Conservation (phyloP, 2,113 vertebrate genomes). For the Macaca nemestrina region DNA sequence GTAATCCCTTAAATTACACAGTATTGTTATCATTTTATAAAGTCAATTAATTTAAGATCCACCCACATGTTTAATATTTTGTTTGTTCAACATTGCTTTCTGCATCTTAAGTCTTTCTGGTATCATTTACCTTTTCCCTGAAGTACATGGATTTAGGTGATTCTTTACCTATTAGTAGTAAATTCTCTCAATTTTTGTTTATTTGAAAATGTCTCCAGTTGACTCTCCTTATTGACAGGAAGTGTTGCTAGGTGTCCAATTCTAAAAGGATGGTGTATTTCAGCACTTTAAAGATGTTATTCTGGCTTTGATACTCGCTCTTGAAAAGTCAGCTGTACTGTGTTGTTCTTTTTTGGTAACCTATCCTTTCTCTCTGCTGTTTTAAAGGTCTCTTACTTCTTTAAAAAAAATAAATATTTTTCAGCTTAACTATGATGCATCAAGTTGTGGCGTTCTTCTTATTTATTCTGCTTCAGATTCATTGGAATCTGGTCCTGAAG, state of each 20-base stretch:
- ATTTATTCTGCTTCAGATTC: neutral
- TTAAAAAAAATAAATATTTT: neutral
- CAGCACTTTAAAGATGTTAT: neutral
- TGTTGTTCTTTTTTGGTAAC: neutral
- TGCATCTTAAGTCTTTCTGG: neutral
- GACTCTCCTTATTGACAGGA: neutral
- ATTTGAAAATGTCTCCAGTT: neutral
- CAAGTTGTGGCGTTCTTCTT: neutral
- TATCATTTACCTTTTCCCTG: neutral
- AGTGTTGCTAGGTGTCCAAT: neutral
- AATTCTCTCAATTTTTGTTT: neutral
- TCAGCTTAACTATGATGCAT: neutral
- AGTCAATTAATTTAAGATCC: neutral
- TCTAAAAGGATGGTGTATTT: neutral
- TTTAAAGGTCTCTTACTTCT: neutral
- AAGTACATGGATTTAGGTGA: neutral
- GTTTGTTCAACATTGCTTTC: neutral
- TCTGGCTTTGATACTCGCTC: neutral
- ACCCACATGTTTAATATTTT: neutral
- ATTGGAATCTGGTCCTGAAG: too few relatives aligned
- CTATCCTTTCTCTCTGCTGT: neutral
- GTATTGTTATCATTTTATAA: neutral
- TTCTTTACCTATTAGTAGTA: neutral
- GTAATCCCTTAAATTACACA: neutral
- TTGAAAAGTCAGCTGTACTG: neutral